Base-by-base conservation (phyloP, 1,140 invertebrate genomes). In the Sminthurides bifidus region DNA sequence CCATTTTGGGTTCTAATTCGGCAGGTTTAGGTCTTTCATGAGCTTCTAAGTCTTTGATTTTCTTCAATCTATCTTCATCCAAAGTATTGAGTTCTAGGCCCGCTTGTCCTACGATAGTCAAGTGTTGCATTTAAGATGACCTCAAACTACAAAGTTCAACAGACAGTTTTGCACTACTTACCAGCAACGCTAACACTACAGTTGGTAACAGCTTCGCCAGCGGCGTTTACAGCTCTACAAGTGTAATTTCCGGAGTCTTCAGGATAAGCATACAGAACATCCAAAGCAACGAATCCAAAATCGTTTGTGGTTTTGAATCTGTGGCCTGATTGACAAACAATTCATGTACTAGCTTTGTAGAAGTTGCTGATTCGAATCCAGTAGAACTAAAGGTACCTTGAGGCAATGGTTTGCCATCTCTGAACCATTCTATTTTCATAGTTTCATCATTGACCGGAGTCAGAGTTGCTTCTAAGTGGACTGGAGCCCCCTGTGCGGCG, bases 391-490 rank as follows among this genome's bases (percentile, higher is more conserved):
- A 59, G 24, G 54, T 65, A 64, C 88, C 87, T 67, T 88, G 85
- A 64, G 84, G 82, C 63, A 96, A 81, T 1, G 91, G 89, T 65
- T 79, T 78, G 51, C 91, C 92, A 73, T 96, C 91, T 54, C 70
- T 68, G 70, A 80, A 93, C 92, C 92, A 96, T 74, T 95, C 91
- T 21, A 96, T 87, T 55, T 83, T 81, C 87, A 96, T 91, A 0
- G 87, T 91, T 5, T 90, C 87, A 74, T 97, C 92, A 69, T 92
- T 93, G 0, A 92, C 87, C 1, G 92, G 92, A 8, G 90, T 89
- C 4, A 98, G 72, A 3, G 87, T 91, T 65, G 87, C 92, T 72
- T 98, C 92, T 67, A 98, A 78, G 74, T 97, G 93, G 57, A 90
- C 87, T 31, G 82, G 83, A 60, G 85, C 79, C n/a, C 91, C 89